Evolutionary conservation across 2,888 invertebrate species (phyloP).

Genomic region (Zaprionus obscuricornis): DNA sequence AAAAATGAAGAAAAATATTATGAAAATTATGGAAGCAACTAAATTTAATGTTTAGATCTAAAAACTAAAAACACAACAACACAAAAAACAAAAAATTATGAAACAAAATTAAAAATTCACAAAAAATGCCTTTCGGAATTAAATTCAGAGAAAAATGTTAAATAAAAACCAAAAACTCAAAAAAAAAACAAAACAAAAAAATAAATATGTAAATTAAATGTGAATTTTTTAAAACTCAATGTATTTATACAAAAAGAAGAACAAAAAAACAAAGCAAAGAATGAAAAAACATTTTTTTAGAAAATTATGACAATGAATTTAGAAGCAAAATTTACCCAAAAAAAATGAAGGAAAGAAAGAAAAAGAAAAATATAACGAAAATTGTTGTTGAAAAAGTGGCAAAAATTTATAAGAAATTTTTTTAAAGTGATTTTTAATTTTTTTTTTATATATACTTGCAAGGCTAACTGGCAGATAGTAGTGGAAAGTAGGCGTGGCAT

Average conservation of each 20-base stretch:
- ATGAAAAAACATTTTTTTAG: slow-evolving; percentile 33
- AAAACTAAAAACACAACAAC: slow-evolving; percentile 22
- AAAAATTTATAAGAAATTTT: too few relatives aligned
- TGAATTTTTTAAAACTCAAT: slow-evolving; percentile 41
- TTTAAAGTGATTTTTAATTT: too few relatives aligned
- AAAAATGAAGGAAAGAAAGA: slow-evolving; percentile 17
- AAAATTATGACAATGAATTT: slow-evolving; percentile 57
- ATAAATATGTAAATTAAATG: slow-evolving; percentile 54
- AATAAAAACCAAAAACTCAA: slow-evolving; percentile 40
- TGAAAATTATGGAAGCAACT: slow-evolving; percentile 55
- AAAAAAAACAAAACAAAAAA: slow-evolving; percentile 20
- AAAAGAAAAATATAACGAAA: slow-evolving; percentile 31
- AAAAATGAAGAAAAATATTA: slow-evolving; percentile 19
- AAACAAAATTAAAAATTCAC: slow-evolving; percentile 57
- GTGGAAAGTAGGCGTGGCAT: too few relatives aligned
- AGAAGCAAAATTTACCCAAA: slow-evolving; percentile 59
- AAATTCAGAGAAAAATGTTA: slow-evolving; percentile 76
- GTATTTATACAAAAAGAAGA: slow-evolving; percentile 51
- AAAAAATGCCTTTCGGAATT: slow-evolving; percentile 83
- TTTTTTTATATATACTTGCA: too few relatives aligned
- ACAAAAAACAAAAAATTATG: slow-evolving; percentile 33
- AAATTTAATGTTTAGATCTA: slow-evolving; percentile 80
- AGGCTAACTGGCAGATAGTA: too few relatives aligned
- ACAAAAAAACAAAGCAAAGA: slow-evolving; percentile 58
- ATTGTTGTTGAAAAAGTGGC: slow-evolving; percentile 42